Base-by-base conservation (phyloP, 2,113 vertebrate species). In the Chroicocephalus ridibundus region DNA sequence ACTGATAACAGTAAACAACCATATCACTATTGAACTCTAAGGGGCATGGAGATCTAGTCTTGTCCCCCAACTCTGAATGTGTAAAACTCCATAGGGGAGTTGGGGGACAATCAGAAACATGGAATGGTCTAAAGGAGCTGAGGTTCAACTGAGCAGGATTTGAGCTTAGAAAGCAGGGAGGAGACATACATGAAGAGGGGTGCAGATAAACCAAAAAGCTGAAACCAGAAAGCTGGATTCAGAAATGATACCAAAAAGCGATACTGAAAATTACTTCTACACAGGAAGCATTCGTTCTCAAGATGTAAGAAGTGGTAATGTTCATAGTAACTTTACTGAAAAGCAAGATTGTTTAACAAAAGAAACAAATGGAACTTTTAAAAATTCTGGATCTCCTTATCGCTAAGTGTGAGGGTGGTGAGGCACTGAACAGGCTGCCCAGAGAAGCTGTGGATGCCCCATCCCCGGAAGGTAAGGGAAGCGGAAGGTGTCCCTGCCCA, bases 31-130 rank as follows among this genome's bases (percentile, higher is more conserved):
- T 6, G 52, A 86, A 18, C 10, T 55, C n/a, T 5, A 20, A 0
- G 15, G 5, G 9, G 31, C 18, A 7, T 0, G 9, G 58, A 61
- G 24, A 74, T 11, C 6, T 40, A 72, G 46, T 27, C 57, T 9
- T 5, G 62, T 11, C 6, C 10, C 14, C 19, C 26, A 15, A 1
- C 26, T 62, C 46, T 2, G 0, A 68, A 19, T 0, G 0, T 0
- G 0, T 17, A 6, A 8, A 6, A 11, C 32, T 62, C 46, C 38
- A 4, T 3, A 18, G 40, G 24, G 38, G 38, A 38, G 38, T 38
- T 38, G 38, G 38, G 38, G 31, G 15, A 25, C 21, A 54, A 14
- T 0, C 6, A 14, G 26, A 49, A 70, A 25, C 14, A 8, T 0
- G 15, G 32, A 77, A 75, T 0, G 13, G 46, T 6, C 54, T 9